These are phyloP conservation scores for Temnothorax ravouxi DNA, from an alignment of 2,888 invertebrate species.

Conservation along the genomic window DNA sequence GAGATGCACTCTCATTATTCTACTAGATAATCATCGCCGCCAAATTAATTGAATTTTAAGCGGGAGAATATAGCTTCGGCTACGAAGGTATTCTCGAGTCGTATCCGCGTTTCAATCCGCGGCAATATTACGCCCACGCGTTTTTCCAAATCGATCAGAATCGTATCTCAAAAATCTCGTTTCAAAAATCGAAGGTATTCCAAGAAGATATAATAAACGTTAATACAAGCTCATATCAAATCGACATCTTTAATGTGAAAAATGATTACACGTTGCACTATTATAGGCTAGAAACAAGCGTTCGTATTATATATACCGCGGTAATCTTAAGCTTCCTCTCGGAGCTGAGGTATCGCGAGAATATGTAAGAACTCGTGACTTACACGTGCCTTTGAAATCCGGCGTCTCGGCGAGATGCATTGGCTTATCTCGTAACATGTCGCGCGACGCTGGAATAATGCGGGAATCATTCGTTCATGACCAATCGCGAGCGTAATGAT, in stretches of 20 bases:
- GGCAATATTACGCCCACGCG: neutral
- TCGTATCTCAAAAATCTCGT: neutral
- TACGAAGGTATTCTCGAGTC: slow-evolving; percentile 48
- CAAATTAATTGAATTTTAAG: slow-evolving; percentile 79
- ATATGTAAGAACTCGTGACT: slow-evolving; percentile 4
- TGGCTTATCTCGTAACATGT: slow-evolving; percentile 47
- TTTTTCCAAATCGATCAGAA: neutral
- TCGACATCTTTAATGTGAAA: slow-evolving; percentile 11
- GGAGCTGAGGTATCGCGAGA: slow-evolving; percentile 34
- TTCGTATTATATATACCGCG: neutral
- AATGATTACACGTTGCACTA: slow-evolving; percentile 3
- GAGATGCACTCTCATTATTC: slow-evolving; percentile 78
- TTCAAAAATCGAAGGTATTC: slow-evolving; percentile 41
- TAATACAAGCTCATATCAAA: slow-evolving; percentile 23
- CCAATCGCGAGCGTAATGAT: slow-evolving; percentile 72
- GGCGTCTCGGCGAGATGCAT: slow-evolving; percentile 41
- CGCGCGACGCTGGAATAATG: slow-evolving; percentile 48
- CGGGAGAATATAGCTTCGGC: slow-evolving; percentile 47
- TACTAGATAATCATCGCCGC: slow-evolving; percentile 76
- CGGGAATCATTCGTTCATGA: slow-evolving; percentile 52
- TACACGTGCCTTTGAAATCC: slow-evolving; percentile 36
- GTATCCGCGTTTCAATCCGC: slow-evolving; percentile 46
- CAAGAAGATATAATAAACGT: slow-evolving; percentile 43
- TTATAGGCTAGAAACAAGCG: slow-evolving; percentile 1
- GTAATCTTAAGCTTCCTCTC: neutral